A percentile compares a stretch with the other conserved stretches of the same genome.
These are phyloP conservation scores for Apamea monoglypha DNA, from an alignment of 2,888 invertebrate genomes.

Conservation along the genomic window DNA sequence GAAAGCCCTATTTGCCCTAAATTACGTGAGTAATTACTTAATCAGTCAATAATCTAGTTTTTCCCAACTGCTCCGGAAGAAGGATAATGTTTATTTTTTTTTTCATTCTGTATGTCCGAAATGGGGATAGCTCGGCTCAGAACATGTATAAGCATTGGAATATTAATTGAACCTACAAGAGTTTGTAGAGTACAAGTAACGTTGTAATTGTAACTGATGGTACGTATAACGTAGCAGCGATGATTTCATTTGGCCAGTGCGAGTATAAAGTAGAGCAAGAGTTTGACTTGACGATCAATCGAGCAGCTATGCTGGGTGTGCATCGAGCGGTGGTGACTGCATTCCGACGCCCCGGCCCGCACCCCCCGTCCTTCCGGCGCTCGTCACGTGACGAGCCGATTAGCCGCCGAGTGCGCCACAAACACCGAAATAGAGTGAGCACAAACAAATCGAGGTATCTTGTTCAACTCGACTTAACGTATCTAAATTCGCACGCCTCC, in stretches of 20 bases:
- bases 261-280: conserved; percentile 67
- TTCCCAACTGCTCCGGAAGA: not conserved
- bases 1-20: not conserved
- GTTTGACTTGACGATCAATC: conserved; percentile 82
- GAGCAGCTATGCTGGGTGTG: conserved; percentile 80
- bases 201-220: conserved; percentile 11
- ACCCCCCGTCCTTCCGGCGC: conserved; percentile 88
- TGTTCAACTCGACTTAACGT: conserved; percentile 73
- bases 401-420: conserved; percentile 88
- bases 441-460: conserved; percentile 74
- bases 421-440: conserved; percentile 89
- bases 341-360: conserved; percentile 83
- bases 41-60: not conserved
- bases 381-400: conserved; percentile 89
- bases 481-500: conserved; percentile 80
- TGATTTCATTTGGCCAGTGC: conserved; percentile 57
- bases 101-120: not conserved
- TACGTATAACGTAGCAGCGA: conserved; percentile 7
- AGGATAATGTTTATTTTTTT: not conserved
- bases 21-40: not conserved
- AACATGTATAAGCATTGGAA: not conserved
- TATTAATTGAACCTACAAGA: not conserved
- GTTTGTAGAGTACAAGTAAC: not conserved
- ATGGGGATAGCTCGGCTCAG: not conserved
- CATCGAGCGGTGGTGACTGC: conserved; percentile 88